Base-by-base conservation (phyloP, 37 sponge, comb jelly and placozoan species). In the Mnemiopsis leidyi region DNA sequence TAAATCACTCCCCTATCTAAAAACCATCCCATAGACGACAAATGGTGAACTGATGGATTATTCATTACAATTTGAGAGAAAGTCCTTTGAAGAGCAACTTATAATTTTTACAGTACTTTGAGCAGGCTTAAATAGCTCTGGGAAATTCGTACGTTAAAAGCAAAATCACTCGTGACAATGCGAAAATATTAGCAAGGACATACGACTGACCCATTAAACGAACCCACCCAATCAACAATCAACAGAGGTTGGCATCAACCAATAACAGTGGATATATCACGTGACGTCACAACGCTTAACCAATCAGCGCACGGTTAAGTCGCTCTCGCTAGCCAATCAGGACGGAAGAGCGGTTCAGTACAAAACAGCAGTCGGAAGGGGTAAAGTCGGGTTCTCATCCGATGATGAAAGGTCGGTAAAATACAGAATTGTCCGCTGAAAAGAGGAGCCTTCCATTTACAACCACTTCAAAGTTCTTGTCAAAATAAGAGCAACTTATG, bases 131-230 rank as follows among this genome's bases (percentile, higher is more conserved):
- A 77, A 77, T 77, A 34, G 79, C 79, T 32, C 18, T 69, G 73
- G 79, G 35, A 77, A 77, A 21, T 77, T 77, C 33, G 79, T 31
- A 36, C 79, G 32, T 77, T 77, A 77, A 77, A 77, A 77, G 32
- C 79, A 77, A 77, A 77, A 77, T 77, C 35, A 77, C 36, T 16
- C 79, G 79, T 32, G 79, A 77, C 79, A 77, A 77, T 31, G 79
- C 20, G 18, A 32, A 32, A 32, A 77, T 77, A 77, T 77, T 77
- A 77, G 79, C 79, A 77, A 77, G 32, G 32, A 32, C 32, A 69
- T 28, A 69, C n/a, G 21, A 25, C 29, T 69, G 29, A 25, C 73
- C 73, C 73, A 31, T 77, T 32, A 77, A 16, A 26, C 79, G 18
- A 77, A 16, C 33, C 79, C 79, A 77, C 20, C 79, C 79, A 77